Base-by-base conservation (phyloP, 2,113 vertebrate species). In the Macaca nemestrina region DNA sequence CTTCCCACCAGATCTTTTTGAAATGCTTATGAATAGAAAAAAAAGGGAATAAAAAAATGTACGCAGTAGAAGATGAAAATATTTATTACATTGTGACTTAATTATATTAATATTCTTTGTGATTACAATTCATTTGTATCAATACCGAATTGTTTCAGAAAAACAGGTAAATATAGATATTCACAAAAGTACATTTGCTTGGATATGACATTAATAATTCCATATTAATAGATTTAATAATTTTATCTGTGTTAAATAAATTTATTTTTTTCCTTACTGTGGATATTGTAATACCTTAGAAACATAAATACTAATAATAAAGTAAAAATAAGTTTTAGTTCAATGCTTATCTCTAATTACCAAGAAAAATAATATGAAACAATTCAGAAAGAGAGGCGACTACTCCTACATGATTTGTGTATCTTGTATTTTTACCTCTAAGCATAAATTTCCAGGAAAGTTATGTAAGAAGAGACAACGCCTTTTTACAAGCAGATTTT, bases 71-170 rank as follows among this genome's bases (percentile, higher is more conserved):
- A 93, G 76, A 94, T 64, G 90, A 96, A 93, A 81, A 64, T 96
- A 88, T 93, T 88, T 97, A 93, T 25, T 98, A 88, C 27, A n/a
- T 57, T 94, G 43, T 75, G 97, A 89, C 91, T 93, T 98, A 96
- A 93, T 94, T 94, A n/a, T 55, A 85, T 75, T 73, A 93, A 95
- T 97, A 93, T 25, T 45, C 20, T 80, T 73, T 23, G 16, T 79
- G 40, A 94, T 25, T 95, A 30, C 3, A 89, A 55, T n/a, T 95
- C 70, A 91, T 81, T 97, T 90, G 80, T 98, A 90, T 96, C 92
- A 94, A n/a, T 89, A 89, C 43, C 68, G 18, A 88, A 45, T 43
- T 43, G 17, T 64, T 83, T 95, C 55, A 92, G n/a, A 72, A 18
- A 52, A 90, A 90, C 2, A 95, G 13, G 22, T 73, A 89, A 76